These are phyloP conservation scores for Malurus elegans DNA, from an alignment of 2,113 vertebrate genomes.

Conservation along the genomic window DNA sequence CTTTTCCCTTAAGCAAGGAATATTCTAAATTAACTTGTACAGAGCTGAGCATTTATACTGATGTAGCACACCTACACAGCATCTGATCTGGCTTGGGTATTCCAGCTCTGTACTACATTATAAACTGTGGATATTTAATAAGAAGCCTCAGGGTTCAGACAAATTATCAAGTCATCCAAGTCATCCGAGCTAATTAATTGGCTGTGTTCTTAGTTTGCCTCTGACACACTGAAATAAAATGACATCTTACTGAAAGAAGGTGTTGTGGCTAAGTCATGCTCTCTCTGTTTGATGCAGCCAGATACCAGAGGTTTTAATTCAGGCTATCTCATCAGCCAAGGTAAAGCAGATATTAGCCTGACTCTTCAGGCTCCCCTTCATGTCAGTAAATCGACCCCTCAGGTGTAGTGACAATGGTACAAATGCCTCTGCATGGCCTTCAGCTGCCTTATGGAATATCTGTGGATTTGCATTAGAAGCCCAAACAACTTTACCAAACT, in stretches of 20 bases:
- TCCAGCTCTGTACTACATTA: neutral
- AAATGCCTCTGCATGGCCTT: neutral
- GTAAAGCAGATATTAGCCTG: neutral
- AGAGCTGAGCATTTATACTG: neutral
- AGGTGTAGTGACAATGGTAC: neutral
- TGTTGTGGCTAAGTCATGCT: neutral
- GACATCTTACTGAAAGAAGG: neutral
- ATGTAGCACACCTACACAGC: neutral
- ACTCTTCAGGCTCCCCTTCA: neutral
- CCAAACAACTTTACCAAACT: neutral
- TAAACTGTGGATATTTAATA: neutral
- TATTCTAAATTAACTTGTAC: neutral
- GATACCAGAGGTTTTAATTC: neutral
- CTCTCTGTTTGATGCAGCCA: neutral
- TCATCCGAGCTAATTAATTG: conserved; percentile 10
- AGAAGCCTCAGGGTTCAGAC: neutral
- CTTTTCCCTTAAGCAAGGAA: neutral
- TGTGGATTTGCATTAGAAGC: neutral
- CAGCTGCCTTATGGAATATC: neutral
- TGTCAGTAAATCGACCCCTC: neutral
- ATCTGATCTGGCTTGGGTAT: neutral
- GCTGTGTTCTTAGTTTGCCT: neutral
- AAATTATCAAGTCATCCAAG: conserved; percentile 2
- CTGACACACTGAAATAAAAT: neutral
- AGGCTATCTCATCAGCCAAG: neutral